phyloP scores from a whole-genome alignment of 37 sponge, comb jelly and placozoan genomes.

The Aplysina aerophoba region DNA sequence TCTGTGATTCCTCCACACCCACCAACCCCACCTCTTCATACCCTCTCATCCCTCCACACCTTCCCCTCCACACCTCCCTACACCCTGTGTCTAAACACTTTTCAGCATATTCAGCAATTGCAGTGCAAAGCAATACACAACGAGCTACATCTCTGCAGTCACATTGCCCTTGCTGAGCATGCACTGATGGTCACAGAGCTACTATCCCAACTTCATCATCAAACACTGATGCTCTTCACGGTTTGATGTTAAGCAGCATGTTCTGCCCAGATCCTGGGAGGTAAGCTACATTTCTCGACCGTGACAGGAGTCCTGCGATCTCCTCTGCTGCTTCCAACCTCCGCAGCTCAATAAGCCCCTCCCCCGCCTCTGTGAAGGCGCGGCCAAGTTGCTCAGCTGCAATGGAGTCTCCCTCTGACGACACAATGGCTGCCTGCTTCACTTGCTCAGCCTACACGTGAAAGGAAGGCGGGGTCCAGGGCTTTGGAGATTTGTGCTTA shows the following conservation, averaged over 20 bases:
- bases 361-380: slow-evolving; percentile 90
- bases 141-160: not conserved
- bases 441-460: slow-evolving; percentile 97
- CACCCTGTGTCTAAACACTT: too few relatives aligned
- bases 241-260: slow-evolving; percentile 80
- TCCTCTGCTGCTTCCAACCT: slow-evolving; percentile 97
- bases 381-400: slow-evolving; percentile 86
- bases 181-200: not conserved
- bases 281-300: slow-evolving; percentile 92
- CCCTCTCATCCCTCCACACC: too few relatives aligned
- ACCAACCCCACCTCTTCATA: too few relatives aligned
- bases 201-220: not conserved
- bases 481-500: too few relatives aligned
- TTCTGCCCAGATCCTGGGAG: slow-evolving; percentile 86
- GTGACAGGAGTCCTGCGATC: slow-evolving; percentile 74
- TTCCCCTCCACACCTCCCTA: too few relatives aligned
- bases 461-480: too few relatives aligned
- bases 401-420: slow-evolving; percentile 92
- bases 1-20: too few relatives aligned
- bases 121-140: too few relatives aligned
- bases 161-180: not conserved
- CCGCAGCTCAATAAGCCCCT: slow-evolving; percentile 92
- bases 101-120: too few relatives aligned
- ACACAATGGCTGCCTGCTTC: slow-evolving; percentile 90
- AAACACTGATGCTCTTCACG: slow-evolving; percentile 22